Evolutionary conservation across 2,888 invertebrate genomes (phyloP), one percentile per base, ranked within the genome.

Genomic region (Phragmatobia fuliginosa): DNA sequence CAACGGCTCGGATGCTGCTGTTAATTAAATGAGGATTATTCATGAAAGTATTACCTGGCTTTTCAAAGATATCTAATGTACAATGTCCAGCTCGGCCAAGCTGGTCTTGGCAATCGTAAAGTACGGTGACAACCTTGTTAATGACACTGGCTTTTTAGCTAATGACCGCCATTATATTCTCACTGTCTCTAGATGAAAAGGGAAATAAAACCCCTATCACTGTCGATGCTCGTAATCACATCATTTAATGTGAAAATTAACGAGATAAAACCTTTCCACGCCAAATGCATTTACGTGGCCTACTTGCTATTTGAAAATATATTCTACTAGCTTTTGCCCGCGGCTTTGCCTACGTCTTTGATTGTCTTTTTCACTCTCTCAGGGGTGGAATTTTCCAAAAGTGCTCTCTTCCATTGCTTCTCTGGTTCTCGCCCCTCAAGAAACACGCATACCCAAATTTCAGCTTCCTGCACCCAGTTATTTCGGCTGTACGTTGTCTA

Each of bases 281-380:
- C 78, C 91, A 89, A 91, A 85, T 87, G 85, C 85, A 87, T 91
- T 91, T 88, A 88, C 82, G 76, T 75, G 78, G 76, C 80, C 83
- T 85, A 81, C 83, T 87, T 85, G 86, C 84, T 87, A 21, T 49
- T n/a, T n/a, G 85, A 86, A 87, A 89, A 88, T 88, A 90, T 90
- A 90, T 87, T n/a, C n/a, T n/a, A n/a, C n/a, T n/a, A n/a, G n/a
- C n/a, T n/a, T n/a, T n/a, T n/a, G n/a, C n/a, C n/a, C n/a, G n/a
- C n/a, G n/a, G n/a, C n/a, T n/a, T n/a, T n/a, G n/a, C n/a, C n/a
- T n/a, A n/a, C n/a, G n/a, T n/a, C n/a, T n/a, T n/a, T n/a, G n/a
- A n/a, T n/a, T n/a, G n/a, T n/a, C n/a, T n/a, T n/a, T n/a, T n/a
- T n/a, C n/a, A n/a, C n/a, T n/a, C n/a, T n/a, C n/a, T n/a, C n/a